Base-by-base conservation (phyloP, 2,113 vertebrate species). In the Pitta sordida region DNA sequence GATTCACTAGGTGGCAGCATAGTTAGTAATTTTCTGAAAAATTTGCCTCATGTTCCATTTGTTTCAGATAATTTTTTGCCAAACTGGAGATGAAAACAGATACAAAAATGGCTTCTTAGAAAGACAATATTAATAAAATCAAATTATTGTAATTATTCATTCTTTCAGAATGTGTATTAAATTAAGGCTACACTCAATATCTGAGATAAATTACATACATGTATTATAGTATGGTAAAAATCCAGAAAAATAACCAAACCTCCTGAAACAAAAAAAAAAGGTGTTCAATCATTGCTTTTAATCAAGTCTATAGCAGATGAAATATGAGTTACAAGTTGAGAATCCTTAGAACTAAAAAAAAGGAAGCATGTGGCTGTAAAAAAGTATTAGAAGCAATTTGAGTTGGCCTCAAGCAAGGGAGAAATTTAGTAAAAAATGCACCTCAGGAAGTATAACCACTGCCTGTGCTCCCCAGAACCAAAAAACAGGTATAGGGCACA, bases 1-100 rank as follows among this genome's bases (percentile, higher is more conserved):
- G 30, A 32, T 63, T 97, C 98, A 96, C 97, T 97, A 97, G 98
- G 94, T 98, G 97, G 98, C 97, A 98, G 96, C 96, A 95, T 64
- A 95, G 93, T 73, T 92, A 75, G 90, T 55, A 75, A 94, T 75
- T 94, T 82, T 56, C 59, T 34, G 86, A 91, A 90, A 93, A 41
- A 34, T 8, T 46, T 27, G 7, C 7, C n/a, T 87, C 64, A 1
- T 19, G 19, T 8, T 78, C 43, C 26, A 10, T 15, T 16, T 19
- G 10, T 30, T 90, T 86, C 73, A 71, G 11, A 6, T 26, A 43
- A 0, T 23, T 88, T 90, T 79, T 65, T 26, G 37, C 43, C 32
- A 73, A 90, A 11, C 2, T 74, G 48, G 48, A 44, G 63, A 78
- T 49, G 77, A 95, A 78, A 79, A 83, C 51, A 62, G 51, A 69